phyloP scores from a whole-genome alignment of 1,140 invertebrate species.

The Drosophila sturtevanti region DNA sequence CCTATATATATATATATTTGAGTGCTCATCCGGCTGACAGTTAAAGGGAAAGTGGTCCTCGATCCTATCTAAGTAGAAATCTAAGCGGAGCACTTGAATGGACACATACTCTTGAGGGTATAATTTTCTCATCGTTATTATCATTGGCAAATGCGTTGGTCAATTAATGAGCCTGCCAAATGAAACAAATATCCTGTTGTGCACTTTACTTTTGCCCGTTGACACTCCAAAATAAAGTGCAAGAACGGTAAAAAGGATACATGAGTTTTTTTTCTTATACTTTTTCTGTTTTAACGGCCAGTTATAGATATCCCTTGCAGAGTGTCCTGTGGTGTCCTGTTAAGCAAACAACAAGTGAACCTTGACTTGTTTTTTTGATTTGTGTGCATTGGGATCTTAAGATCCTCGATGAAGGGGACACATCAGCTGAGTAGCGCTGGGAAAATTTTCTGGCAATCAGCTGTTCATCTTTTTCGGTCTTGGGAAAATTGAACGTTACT shows the following conservation, averaged over 20 bases:
- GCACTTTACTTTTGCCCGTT: slow-evolving; percentile 63
- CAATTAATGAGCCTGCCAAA: slow-evolving; percentile 63
- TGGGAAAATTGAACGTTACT: slow-evolving; percentile 62
- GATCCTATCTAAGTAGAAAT: slow-evolving; percentile 61
- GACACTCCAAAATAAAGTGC: slow-evolving; percentile 78
- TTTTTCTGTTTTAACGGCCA: slow-evolving; percentile 64
- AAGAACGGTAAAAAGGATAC: slow-evolving; percentile 64
- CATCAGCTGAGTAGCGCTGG: slow-evolving; percentile 72
- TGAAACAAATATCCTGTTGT: slow-evolving; percentile 71
- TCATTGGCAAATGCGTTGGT: slow-evolving; percentile 69
- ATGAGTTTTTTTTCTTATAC: background rate
- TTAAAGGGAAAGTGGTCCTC: slow-evolving; percentile 53
- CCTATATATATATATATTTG: slow-evolving; percentile 12
- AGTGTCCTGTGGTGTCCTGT: slow-evolving; percentile 74
- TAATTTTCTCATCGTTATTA: slow-evolving; percentile 76
- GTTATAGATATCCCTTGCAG: slow-evolving; percentile 75
- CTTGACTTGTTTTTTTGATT: slow-evolving; percentile 34
- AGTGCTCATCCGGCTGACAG: slow-evolving; percentile 1
- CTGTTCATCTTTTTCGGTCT: slow-evolving; percentile 56
- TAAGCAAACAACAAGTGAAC: slow-evolving; percentile 71
- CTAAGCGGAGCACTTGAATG: slow-evolving; percentile 70
- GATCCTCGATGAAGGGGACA: slow-evolving; percentile 23
- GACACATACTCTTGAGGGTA: slow-evolving; percentile 65
- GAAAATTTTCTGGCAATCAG: slow-evolving; percentile 77
- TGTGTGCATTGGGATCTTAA: slow-evolving; percentile 27